Evolutionary conservation across 2,113 vertebrate genomes (phyloP), one percentile per base, ranked within the genome.

Genomic region (Alectura lathami): DNA sequence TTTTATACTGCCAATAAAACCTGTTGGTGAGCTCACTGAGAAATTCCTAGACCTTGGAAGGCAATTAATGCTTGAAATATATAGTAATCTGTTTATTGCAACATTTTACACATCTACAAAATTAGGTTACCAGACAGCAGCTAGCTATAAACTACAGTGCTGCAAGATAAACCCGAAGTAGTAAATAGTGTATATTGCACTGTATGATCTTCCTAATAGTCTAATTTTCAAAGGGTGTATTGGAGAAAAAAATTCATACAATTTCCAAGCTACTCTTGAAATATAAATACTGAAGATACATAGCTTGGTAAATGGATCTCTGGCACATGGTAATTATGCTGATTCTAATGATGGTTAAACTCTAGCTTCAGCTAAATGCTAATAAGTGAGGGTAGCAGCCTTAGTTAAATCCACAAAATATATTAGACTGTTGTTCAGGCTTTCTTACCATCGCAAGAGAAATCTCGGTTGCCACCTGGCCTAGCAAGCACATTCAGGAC

Each of bases 1-100:
- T 95, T 94, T 97, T 96, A 96, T 80, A 87, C 79, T 86, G 84
- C 83, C 86, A 88, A 63, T 98, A 97, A 98, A 98, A 96, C 22
- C 32, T 85, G 86, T 72, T 95, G 91, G 91, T 97, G 94, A 97
- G 95, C 81, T 96, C 94, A 70, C 91, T 53, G 84, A 97, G 96
- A 96, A 96, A 94, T 94, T 97, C 93, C 95, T 96, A 94, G 80
- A 86, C 94, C 90, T 91, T 83, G 72, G 70, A 89, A 96, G 76
- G 91, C 94, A 96, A 95, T 96, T 96, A 97, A 96, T 23, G 40
- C 86, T 95, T 97, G 96, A 97, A 97, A 97, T 97, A 94, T 90
- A 77, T 51, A 97, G 96, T 95, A 96, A 96, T 95, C 86, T 98
- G 96, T 97, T 97, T 98, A 97, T 92, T 94, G 95, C 18, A 69